Base-by-base conservation (phyloP, 2,113 vertebrate species). In the Dunckerocampus dactyliophorus region DNA sequence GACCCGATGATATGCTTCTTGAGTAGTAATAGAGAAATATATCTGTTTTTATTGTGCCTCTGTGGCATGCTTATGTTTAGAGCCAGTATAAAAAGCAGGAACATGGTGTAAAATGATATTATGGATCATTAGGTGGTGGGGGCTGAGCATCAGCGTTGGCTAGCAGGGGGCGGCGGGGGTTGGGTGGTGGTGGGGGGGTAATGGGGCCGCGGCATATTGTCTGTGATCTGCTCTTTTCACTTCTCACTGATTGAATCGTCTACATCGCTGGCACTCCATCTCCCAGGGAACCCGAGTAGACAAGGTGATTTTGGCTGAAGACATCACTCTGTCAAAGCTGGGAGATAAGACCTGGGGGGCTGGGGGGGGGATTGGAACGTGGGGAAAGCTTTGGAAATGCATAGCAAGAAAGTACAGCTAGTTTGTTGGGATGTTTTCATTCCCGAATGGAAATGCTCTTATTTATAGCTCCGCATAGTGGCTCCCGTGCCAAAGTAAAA, bases 1-100 rank as follows among this genome's bases (percentile, higher is more conserved):
- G 85, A 89, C 87, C 75, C 64, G 64, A 60, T 54, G 82, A 88
- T 88, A 81, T 68, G 88, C 81, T 82, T 81, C 43, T 68, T 67
- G 65, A 80, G 75, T 69, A 82, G 85, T 89, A 87, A 88, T 90
- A 89, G 89, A 88, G 88, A 88, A 86, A 87, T 84, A 86, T 81
- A 84, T 89, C 84, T 88, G 88, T 87, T 89, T 90, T 89, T 90
- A 88, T 86, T 82, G 88, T 83, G 71, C 80, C 77, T 75, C 63
- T 63, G 72, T 79, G 88, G 83, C 85, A 75, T 81, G 78, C 82
- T 88, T 88, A 82, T 86, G 88, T 88, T 89, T 87, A 83, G 81
- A 85, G 82, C 75, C 53, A 76, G 83, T 72, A 86, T 88, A 88
- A 89, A 85, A 82, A 85, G 82, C 87, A 75, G 67, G 79, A 81